phyloP scores from a whole-genome alignment of 2,888 invertebrate genomes.

The Sphaerophoria taeniata region DNA sequence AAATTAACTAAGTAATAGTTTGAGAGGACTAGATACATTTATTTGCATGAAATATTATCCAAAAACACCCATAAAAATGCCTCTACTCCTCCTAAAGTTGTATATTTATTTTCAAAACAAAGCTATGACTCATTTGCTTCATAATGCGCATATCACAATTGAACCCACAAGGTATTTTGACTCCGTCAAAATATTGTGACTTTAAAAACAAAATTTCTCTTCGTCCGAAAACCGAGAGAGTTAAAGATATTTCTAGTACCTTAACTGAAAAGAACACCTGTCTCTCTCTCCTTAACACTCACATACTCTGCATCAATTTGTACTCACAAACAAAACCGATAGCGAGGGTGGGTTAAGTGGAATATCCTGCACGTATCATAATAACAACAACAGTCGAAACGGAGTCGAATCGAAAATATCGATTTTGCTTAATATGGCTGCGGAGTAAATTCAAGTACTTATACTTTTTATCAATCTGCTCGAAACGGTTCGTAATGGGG shows the following conservation, averaged over 20 bases:
- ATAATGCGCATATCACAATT: slow-evolving; percentile 53
- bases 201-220: slow-evolving; percentile 60
- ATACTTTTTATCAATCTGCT: slow-evolving; percentile 46
- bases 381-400: slow-evolving; percentile 67
- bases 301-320: not conserved
- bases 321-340: slow-evolving; percentile 17
- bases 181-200: slow-evolving; percentile 44
- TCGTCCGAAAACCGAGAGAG: slow-evolving; percentile 51
- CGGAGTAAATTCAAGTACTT: slow-evolving; percentile 65
- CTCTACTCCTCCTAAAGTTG: not conserved
- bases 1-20: no score
- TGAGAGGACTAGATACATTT: not conserved
- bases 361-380: slow-evolving; percentile 39
- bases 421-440: slow-evolving; percentile 69
- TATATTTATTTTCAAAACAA: slow-evolving; percentile 39
- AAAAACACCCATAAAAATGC: slow-evolving; percentile 17
- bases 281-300: not conserved
- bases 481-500: slow-evolving; percentile 67
- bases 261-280: not conserved
- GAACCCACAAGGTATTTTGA: slow-evolving; percentile 31
- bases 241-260: not conserved
- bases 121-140: slow-evolving; percentile 52
- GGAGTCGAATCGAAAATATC: slow-evolving; percentile 71
- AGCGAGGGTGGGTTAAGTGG: slow-evolving; percentile 22
- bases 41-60: slow-evolving; percentile 6